Evolutionary conservation across 1,140 invertebrate species (phyloP), one percentile per base, ranked within the genome.

Genomic region (Hyles euphorbiae): DNA sequence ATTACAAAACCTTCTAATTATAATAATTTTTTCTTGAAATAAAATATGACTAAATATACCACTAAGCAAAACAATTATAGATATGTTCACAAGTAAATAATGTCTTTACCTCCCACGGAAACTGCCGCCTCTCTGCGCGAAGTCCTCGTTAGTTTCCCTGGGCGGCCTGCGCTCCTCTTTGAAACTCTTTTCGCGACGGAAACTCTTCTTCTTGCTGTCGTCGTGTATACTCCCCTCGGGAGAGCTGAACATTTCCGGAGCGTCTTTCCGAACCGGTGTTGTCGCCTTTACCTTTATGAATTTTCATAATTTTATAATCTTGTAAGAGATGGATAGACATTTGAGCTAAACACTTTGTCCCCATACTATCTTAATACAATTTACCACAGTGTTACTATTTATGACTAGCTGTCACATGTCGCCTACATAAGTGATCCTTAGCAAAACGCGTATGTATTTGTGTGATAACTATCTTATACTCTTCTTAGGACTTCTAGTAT

Each of bases 111-210:
- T 78, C 36, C 68, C 65, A 3, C 83, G 65, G 53, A 86, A 86
- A 56, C 84, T 87, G 60, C 81, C 65, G 5, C 80, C 75, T 55
- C 83, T 74, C 45, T 78, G 78, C 0, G 70, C 66, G 33, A 86
- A 82, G 0, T 84, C 83, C n/a, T 78, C 77, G 11, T 78, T 78
- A 0, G 66, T 63, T 22, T 84, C 82, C 9, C 64, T 63, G 0
- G 74, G 71, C 12, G 70, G 65, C 11, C 74, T 63, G 22, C 73
- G 64, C 7, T 87, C 84, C 3, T 87, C 84, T 56, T 81, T 86
- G 65, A 87, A 86, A 54, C 84, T 87, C 70, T 87, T 87, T 53
- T 87, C 84, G 0, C 81, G 60, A 7, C 76, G 62, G 57, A 76
- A 82, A 12, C 60, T 76, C 58, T 78, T 80, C 60, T 74, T 80